These are phyloP conservation scores for Lordiphosa collinella DNA, from an alignment of 1,140 invertebrate genomes.

Conservation along the genomic window DNA sequence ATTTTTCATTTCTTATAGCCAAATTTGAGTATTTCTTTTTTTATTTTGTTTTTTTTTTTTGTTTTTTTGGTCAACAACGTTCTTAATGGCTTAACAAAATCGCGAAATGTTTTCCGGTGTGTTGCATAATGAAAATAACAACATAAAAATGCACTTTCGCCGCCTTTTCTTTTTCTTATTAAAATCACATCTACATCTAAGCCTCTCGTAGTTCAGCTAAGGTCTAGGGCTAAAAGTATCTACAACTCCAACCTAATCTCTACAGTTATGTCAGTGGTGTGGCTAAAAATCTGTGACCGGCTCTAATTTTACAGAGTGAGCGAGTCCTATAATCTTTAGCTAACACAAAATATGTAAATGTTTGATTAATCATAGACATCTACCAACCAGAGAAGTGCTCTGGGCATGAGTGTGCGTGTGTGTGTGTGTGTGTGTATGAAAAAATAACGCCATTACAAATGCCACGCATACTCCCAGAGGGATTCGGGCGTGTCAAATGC, in stretches of 20 bases:
- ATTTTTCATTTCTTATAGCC: constrained; percentile 14
- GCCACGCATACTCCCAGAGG: constrained; percentile 23
- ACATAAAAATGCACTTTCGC: constrained; percentile 60
- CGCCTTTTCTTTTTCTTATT: constrained; percentile 39
- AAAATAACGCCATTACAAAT: constrained; percentile 43
- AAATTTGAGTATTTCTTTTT: constrained; percentile 40
- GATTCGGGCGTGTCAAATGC: constrained; percentile 41
- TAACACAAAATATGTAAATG: constrained; percentile 16
- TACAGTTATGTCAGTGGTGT: constrained; percentile 26
- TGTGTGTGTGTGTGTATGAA: constrained; percentile 13
- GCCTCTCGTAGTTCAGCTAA: constrained; percentile 43
- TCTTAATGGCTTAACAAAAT: constrained; percentile 42
- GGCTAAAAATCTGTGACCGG: constrained; percentile 28
- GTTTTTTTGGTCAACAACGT: constrained; percentile 71
- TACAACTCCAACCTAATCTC: constrained; percentile 60
- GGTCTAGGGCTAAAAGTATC: constrained; percentile 75
- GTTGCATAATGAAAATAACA: constrained; percentile 51
- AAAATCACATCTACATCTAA: constrained; percentile 75
- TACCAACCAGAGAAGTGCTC: not conserved
- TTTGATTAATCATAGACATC: constrained; percentile 13
- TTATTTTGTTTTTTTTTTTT: constrained; percentile 24
- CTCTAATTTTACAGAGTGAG: constrained; percentile 27
- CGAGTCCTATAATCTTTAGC: constrained; percentile 22
- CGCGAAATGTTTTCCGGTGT: constrained; percentile 23
- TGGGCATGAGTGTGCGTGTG: not conserved